A percentile compares a stretch with the other conserved stretches of the same genome.
These are phyloP conservation scores for Forbesichthys agassizii DNA, from an alignment of 2,113 vertebrate species.

Conservation along the genomic window DNA sequence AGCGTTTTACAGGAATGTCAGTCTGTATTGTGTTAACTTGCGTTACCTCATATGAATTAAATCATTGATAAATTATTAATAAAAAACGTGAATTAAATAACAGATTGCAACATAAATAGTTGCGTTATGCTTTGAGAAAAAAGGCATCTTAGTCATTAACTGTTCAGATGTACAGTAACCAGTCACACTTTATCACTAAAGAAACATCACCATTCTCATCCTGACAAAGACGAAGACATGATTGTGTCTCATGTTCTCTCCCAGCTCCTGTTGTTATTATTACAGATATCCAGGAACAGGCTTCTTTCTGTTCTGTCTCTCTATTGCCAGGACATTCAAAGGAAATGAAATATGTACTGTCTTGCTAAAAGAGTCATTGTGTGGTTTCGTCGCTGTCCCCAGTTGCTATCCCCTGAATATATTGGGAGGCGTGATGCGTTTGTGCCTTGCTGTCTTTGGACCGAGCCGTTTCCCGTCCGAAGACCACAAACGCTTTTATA, in stretches of 20 bases:
- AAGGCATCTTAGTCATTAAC: background rate
- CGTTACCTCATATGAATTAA: too few species aligned
- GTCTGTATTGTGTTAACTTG: too few species aligned
- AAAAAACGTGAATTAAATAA: too few species aligned
- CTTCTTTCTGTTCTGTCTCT: slow-evolving; percentile 10
- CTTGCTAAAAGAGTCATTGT: slow-evolving; percentile 37
- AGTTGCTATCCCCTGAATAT: slow-evolving; percentile 12
- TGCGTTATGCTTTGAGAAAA: background rate
- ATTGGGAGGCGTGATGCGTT: slow-evolving; percentile 12
- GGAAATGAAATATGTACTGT: slow-evolving; percentile 49
- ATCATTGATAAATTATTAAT: too few species aligned
- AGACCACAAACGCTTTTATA: slow-evolving; percentile 1
- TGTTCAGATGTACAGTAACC: slow-evolving; percentile 9
- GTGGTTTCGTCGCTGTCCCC: slow-evolving; percentile 29
- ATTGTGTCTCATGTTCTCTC: background rate
- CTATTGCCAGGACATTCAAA: slow-evolving; percentile 54
- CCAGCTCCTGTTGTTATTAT: slow-evolving; percentile 30
- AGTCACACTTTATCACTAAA: slow-evolving; percentile 24
- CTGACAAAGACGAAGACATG: slow-evolving; percentile 16
- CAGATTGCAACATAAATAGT: background rate
- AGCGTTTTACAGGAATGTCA: too few species aligned
- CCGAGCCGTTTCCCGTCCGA: slow-evolving; percentile 37
- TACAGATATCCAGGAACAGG: slow-evolving; percentile 4
- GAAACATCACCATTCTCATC: slow-evolving; percentile 19
- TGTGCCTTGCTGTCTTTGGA: slow-evolving; percentile 62